These are phyloP conservation scores for Lathronympha strigana DNA, from an alignment of 2,888 invertebrate species.

Conservation along the genomic window DNA sequence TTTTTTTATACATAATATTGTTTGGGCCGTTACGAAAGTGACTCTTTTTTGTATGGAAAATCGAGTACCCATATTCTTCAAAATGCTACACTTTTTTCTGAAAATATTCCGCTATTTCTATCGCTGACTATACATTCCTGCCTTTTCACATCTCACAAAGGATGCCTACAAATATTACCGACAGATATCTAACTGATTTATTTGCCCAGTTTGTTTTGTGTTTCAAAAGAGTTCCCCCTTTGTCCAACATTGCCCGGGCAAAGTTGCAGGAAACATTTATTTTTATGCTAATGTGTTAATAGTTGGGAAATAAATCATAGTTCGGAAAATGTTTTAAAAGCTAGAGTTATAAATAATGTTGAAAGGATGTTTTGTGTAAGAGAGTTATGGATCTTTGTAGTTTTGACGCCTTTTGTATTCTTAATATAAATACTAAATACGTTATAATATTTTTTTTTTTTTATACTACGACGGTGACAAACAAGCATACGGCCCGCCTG, in stretches of 20 bases:
- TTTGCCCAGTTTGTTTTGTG: conserved; percentile 31
- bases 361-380: conserved; percentile 1
- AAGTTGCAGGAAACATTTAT: conserved; percentile 19
- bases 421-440: too few relatives aligned
- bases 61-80: too few relatives aligned
- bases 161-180: conserved; percentile 21
- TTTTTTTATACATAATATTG: neutral
- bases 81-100: too few relatives aligned
- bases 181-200: conserved; percentile 34
- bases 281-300: conserved; percentile 39
- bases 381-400: neutral
- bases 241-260: conserved; percentile 25
- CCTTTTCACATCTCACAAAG: conserved; percentile 24
- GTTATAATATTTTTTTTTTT: too few relatives aligned
- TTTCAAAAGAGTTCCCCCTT: conserved; percentile 33
- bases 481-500: too few relatives aligned
- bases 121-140: neutral
- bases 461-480: too few relatives aligned
- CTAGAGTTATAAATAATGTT: conserved; percentile 1
- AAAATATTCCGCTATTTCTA: too few relatives aligned
- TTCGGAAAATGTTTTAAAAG: conserved; percentile 12
- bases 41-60: too few relatives aligned
- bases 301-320: conserved; percentile 28
- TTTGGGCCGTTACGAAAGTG: too few relatives aligned
- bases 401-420: neutral